phyloP scores from a whole-genome alignment of 2,888 invertebrate species.

The Eilema depressum region DNA sequence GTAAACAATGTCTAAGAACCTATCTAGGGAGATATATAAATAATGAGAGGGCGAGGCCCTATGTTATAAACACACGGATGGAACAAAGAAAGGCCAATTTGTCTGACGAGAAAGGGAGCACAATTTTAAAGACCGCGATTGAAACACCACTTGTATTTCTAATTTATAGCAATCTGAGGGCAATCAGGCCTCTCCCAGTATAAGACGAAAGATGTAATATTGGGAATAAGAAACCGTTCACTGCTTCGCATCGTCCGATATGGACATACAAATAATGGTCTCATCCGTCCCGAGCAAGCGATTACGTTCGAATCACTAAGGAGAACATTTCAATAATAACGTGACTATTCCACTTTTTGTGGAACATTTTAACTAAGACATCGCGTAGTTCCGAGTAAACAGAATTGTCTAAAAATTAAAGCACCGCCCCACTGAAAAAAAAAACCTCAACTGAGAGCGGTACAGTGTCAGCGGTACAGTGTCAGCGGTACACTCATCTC shows the following conservation, averaged over 20 bases:
- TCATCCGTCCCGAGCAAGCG: conserved; percentile 52
- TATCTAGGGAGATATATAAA: conserved; percentile 52
- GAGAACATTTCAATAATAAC: conserved; percentile 55
- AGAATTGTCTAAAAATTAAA: conserved; percentile 50
- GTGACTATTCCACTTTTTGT: conserved; percentile 43
- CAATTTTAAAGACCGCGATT: conserved; percentile 82
- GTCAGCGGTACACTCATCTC: too few relatives aligned
- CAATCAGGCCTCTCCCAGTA: conserved; percentile 80
- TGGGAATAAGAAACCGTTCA: conserved; percentile 78
- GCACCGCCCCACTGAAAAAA: conserved; percentile 36
- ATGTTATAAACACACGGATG: conserved; percentile 63
- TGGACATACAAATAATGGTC: conserved; percentile 65
- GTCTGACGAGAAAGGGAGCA: conserved; percentile 83
- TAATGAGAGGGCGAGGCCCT: conserved; percentile 66
- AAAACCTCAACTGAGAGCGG: conserved; percentile 57
- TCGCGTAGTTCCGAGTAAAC: conserved; percentile 44
- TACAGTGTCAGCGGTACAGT: conserved; percentile 59
- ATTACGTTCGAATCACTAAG: conserved; percentile 58
- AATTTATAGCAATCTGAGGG: conserved; percentile 84
- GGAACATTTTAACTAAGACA: conserved; percentile 53
- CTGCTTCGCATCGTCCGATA: conserved; percentile 62
- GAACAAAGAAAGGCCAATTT: conserved; percentile 85
- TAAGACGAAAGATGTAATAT: conserved; percentile 79
- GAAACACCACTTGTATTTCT: conserved; percentile 79
- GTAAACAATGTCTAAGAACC: conserved; percentile 48